Evolutionary conservation across 2,888 invertebrate species (phyloP), one percentile per base, ranked within the genome.

Genomic region (Macrosiphum euphorbiae): DNA sequence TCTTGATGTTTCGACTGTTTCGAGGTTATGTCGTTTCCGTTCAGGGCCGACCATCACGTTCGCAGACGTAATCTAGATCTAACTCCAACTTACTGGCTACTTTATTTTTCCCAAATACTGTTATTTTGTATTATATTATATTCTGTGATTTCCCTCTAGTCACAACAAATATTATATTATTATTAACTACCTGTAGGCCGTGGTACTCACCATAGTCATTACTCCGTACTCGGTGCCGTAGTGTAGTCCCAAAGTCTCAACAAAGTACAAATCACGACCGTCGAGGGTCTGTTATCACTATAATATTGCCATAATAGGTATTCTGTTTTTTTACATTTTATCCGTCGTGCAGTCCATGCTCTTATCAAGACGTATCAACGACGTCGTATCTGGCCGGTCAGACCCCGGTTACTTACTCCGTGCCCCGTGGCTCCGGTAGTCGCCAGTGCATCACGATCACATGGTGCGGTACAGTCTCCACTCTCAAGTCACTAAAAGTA

Each of bases 11-110:
- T 89, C 41, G 85, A 93, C 7, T 35, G 16, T 89, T 93, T 89
- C 41, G 85, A 93, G 93, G 93, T 93, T 93, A 93, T 89, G 58
- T 58, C 4, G 24, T 86, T 87, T 87, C 87, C 92, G 61, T 67
- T 61, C 8, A 47, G 13, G 47, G 13, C 2, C 26, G 24, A 26
- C 7, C 11, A 24, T 78, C 78, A 35, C 20, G 35, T 35, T 26
- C 35, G 67, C n/a, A n/a, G n/a, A n/a, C n/a, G n/a, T n/a, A n/a
- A n/a, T n/a, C n/a, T n/a, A n/a, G n/a, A n/a, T n/a, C n/a, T n/a
- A 35, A 78, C 35, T 16, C 20, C 78, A 1, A 26, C 7, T 58
- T 26, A 7, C 58, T 55, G 7, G 0, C 16, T 24, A 24, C 55
- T 55, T 55, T 24, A 55, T 58, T 58, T 26, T 26, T 58, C 8